Evolutionary conservation across 1,140 invertebrate genomes (phyloP).

Genomic region (Xylocopa sonorina): DNA sequence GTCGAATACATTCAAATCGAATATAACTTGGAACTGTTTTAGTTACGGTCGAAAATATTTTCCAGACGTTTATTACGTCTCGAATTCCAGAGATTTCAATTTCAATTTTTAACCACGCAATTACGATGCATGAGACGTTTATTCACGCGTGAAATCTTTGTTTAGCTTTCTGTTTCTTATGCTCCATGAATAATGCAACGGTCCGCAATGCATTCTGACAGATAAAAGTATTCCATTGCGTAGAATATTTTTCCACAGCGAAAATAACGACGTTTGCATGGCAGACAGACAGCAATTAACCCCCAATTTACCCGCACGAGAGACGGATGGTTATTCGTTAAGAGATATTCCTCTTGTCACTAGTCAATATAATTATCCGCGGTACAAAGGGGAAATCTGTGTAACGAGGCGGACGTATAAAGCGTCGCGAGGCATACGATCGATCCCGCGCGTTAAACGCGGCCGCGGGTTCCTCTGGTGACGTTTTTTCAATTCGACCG

Average conservation of each 20-base stretch:
- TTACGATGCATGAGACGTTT: too few species aligned
- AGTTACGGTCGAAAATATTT: background rate
- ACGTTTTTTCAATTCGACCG: conserved; percentile 33
- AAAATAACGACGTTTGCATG: background rate
- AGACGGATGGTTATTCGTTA: background rate
- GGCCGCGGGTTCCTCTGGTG: background rate
- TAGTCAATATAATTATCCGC: background rate
- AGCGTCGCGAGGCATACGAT: background rate
- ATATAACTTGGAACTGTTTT: background rate
- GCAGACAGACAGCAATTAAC: background rate
- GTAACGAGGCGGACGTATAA: background rate
- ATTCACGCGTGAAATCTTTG: too few species aligned
- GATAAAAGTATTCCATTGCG: too few species aligned
- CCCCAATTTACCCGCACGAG: background rate
- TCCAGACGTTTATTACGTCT: background rate
- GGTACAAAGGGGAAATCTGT: background rate
- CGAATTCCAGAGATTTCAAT: too few species aligned
- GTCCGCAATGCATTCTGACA: too few species aligned
- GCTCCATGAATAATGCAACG: too few species aligned
- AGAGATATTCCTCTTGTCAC: background rate
- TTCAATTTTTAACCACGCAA: too few species aligned
- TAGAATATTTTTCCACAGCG: background rate
- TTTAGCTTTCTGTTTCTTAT: too few species aligned
- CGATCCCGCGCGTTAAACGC: background rate
- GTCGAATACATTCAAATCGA: background rate